These are phyloP conservation scores for Taenioides sp. DNA, from an alignment of 2,797 vertebrate genomes.

Conservation along the genomic window DNA sequence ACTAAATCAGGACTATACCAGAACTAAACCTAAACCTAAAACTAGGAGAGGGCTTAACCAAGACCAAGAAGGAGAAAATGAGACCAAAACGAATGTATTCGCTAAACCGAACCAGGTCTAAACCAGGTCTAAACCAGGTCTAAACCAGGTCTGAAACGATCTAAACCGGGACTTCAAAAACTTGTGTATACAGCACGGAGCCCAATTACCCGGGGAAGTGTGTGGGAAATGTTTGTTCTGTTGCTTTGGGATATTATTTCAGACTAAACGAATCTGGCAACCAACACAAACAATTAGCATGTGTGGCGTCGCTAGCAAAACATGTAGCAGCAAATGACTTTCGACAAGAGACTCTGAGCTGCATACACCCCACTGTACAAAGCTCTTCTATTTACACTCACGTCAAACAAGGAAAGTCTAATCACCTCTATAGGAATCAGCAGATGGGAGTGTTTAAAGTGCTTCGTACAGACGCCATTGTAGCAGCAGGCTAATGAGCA, in stretches of 20 bases:
- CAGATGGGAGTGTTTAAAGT: slow-evolving; percentile 34
- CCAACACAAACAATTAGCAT: slow-evolving; percentile 54
- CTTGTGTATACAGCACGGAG: neutral
- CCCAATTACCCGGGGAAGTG: slow-evolving; percentile 15
- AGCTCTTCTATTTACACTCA: slow-evolving; percentile 14
- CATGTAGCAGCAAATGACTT: slow-evolving; percentile 46
- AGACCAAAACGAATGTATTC: no score
- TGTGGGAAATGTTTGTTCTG: slow-evolving; percentile 15
- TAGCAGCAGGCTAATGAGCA: slow-evolving; percentile 46
- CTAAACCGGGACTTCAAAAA: neutral
- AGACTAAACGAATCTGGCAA: slow-evolving; percentile 42
- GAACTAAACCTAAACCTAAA: no score
- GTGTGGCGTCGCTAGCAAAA: slow-evolving; percentile 27
- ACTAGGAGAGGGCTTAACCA: no score
- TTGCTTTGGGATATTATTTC: slow-evolving; percentile 25
- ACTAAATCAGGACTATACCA: no score
- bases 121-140: neutral
- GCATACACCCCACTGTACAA: slow-evolving; percentile 38
- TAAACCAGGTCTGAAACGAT: neutral
- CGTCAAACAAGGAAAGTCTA: slow-evolving; percentile 21
- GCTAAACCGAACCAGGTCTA: neutral
- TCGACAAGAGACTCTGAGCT: slow-evolving; percentile 43
- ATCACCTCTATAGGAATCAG: slow-evolving; percentile 27
- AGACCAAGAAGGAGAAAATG: no score
- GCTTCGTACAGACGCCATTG: slow-evolving; percentile 29